A percentile compares a stretch with the other conserved stretches of the same genome.
phyloP scores from a whole-genome alignment of 2,888 invertebrate species.

The Cryptocephalus primarius region DNA sequence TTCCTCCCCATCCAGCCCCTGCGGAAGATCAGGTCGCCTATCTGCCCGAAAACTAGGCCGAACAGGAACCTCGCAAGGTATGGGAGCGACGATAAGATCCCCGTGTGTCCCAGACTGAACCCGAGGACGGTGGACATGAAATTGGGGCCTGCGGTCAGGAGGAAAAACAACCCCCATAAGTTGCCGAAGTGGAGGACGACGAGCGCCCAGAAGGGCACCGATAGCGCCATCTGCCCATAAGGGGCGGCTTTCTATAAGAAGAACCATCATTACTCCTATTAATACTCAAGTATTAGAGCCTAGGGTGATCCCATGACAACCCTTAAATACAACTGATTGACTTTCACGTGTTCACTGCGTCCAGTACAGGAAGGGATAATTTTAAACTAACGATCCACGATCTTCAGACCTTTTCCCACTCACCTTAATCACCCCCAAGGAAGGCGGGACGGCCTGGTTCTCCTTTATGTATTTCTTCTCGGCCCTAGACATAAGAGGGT shows the following conservation, averaged over 20 bases:
- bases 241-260: conserved; percentile 52
- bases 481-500: conserved; percentile 40
- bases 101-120: conserved; percentile 31
- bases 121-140: conserved; percentile 61
- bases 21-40: conserved; percentile 17
- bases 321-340: too few species aligned
- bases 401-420: too few species aligned
- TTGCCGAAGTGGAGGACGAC: conserved; percentile 60
- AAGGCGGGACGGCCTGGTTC: conserved; percentile 4
- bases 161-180: conserved; percentile 63
- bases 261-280: neutral
- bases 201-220: conserved; percentile 60
- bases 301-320: too few species aligned
- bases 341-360: too few species aligned
- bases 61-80: conserved; percentile 17
- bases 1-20: conserved; percentile 11
- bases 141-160: conserved; percentile 64
- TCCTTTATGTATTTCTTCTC: conserved; percentile 44
- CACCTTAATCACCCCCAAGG: too few species aligned
- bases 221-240: conserved; percentile 47
- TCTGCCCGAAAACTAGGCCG: conserved; percentile 17
- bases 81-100: conserved; percentile 17
- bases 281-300: too few species aligned
- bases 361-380: too few species aligned
- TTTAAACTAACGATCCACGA: too few species aligned